Evolutionary conservation across 1,140 invertebrate genomes (phyloP), one percentile per base, ranked within the genome.

Genomic region (Psilanteris sp.): DNA sequence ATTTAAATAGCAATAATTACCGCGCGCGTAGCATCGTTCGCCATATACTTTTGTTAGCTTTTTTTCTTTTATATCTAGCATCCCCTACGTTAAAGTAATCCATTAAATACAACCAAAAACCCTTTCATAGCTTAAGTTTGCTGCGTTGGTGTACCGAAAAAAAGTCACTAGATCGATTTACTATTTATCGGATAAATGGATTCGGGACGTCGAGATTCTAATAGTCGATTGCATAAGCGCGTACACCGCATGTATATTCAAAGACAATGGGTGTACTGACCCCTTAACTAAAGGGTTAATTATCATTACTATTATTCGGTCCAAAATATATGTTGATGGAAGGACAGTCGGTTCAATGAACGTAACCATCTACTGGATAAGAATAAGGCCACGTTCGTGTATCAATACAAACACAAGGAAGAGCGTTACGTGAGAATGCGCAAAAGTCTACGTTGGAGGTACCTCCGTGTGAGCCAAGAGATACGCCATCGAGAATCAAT

Each of bases 201-300:
- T 55, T 67, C 55, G 29, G 62, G 20, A 37, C 46, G 39, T 55
- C 44, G 31, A 55, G 62, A 67, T 67, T 67, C 39, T 67, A 36
- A 46, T 44, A 55, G 50, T 46, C 62, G 37, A 67, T 54, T 67
- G 48, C 39, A 55, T 67, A 67, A 67, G 50, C 46, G 46, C 37
- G 14, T 55, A 22, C 20, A 9, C 29, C 16, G 20, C 9, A 54
- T 54, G 36, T 64, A 50, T 29, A 36, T 64, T 8, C 9, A 54
- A 9, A 66, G 34, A 43, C 37, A 66, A 54, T 66, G 10, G 48
- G 46, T 54, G 26, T 66, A 52, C 54, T 44, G 48, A 66, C 24
- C 44, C 24, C 27, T 15, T 24, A 16, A 29, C 32, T 48, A n/a
- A 29, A 62, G 15, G 34, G 18, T 29, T 50, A 34, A 50, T 62